Percentiles rank a stretch among this genome's conserved stretches.
phyloP scores from a whole-genome alignment of 2,113 vertebrate genomes.

The Parotia lawesii region DNA sequence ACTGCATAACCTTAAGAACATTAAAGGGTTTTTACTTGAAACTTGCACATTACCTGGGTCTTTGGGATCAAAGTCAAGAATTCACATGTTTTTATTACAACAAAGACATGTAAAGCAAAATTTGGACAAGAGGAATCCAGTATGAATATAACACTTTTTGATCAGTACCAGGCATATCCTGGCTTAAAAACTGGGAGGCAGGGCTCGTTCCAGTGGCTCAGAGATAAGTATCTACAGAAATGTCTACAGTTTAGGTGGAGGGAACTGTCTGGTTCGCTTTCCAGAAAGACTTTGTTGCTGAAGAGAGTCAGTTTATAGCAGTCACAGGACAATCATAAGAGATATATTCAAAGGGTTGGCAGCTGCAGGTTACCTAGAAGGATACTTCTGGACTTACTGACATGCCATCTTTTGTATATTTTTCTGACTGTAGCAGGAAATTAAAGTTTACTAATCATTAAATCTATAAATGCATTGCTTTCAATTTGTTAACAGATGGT shows the following conservation, averaged over 20 bases:
- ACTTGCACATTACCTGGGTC: background rate
- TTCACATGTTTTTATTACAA: background rate
- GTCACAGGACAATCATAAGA: background rate
- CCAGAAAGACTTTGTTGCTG: background rate
- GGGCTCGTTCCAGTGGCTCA: background rate
- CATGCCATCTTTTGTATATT: background rate
- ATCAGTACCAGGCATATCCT: background rate
- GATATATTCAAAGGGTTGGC: background rate
- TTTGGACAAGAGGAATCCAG: background rate
- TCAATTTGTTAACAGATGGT: slow-evolving; percentile 6
- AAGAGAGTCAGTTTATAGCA: background rate
- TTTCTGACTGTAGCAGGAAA: background rate
- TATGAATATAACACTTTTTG: background rate
- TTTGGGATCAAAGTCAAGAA: background rate
- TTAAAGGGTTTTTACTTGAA: background rate
- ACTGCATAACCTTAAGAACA: background rate
- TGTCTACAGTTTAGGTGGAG: background rate
- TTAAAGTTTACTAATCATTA: background rate
- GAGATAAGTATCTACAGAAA: background rate
- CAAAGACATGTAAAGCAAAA: background rate
- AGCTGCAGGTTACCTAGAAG: background rate
- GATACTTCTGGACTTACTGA: background rate
- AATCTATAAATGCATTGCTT: background rate
- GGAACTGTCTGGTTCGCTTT: background rate
- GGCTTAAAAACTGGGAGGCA: background rate